Conservation (phyloP, 2,113 vertebrate genomes). For the Bufo gargarizans region DNA sequence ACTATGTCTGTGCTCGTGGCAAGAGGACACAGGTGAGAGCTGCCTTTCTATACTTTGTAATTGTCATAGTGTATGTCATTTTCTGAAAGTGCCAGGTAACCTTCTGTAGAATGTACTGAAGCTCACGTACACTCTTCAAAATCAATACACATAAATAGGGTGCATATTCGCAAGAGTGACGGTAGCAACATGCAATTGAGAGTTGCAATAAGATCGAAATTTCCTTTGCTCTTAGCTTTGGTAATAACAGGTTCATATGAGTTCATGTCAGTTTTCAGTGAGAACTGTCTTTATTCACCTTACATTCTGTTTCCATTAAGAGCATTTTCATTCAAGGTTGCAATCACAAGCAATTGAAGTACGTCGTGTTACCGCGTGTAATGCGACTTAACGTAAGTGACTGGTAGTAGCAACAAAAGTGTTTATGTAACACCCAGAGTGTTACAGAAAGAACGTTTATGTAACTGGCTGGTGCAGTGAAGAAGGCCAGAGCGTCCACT, state of each 20-base stretch:
- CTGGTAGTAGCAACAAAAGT: not conserved
- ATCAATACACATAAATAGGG: not conserved
- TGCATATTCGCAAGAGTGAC: not conserved
- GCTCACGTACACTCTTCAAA: not conserved
- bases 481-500: too few relatives aligned
- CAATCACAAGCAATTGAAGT: not conserved
- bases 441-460: too few relatives aligned
- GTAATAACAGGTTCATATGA: not conserved
- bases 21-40: too few relatives aligned
- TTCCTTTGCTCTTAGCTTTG: not conserved
- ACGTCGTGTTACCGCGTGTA: not conserved
- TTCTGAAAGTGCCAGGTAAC: not conserved
- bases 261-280: not conserved
- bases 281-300: not conserved
- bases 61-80: too few relatives aligned
- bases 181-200: not conserved
- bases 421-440: not conserved
- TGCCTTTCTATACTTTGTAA: too few relatives aligned
- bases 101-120: too few relatives aligned
- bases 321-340: not conserved
- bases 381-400: not conserved
- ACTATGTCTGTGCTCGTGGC: too few relatives aligned
- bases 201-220: not conserved
- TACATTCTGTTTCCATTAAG: not conserved
- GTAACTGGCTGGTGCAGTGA: too few relatives aligned